Conservation (phyloP, 2,888 invertebrate genomes). For the Acleris holmiana region DNA sequence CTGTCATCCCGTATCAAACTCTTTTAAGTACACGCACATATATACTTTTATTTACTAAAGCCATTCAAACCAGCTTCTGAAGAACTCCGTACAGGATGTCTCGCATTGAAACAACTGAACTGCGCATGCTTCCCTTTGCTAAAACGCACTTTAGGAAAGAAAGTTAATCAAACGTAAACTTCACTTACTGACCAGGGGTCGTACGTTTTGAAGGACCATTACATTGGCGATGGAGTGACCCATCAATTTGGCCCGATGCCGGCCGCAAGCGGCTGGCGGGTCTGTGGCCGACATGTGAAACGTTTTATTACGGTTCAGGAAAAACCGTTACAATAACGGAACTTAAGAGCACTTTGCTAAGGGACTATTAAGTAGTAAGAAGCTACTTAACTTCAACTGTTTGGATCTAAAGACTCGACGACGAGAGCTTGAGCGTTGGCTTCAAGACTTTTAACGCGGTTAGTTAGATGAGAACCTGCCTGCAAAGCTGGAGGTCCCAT, state of each 20-base stretch:
- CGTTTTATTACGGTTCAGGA: constrained; percentile 75
- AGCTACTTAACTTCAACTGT: constrained; percentile 29
- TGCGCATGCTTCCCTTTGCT: constrained; percentile 22
- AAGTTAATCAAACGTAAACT: constrained; percentile 82
- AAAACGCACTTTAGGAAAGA: constrained; percentile 54
- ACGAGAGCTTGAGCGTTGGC: not conserved
- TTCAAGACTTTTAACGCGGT: not conserved
- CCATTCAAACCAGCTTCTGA: too few relatives aligned
- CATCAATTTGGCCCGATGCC: constrained; percentile 81
- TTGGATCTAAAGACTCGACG: constrained; percentile 21
- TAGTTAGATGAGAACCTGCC: too few relatives aligned
- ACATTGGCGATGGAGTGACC: constrained; percentile 80
- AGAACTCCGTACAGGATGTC: not conserved
- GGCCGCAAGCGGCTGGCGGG: constrained; percentile 72
- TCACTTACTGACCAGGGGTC: constrained; percentile 75
- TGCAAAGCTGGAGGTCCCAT: too few relatives aligned
- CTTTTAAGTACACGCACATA: too few relatives aligned
- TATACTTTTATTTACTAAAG: too few relatives aligned
- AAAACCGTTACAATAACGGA: constrained; percentile 76
- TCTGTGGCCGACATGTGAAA: constrained; percentile 77
- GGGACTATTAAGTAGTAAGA: constrained; percentile 37
- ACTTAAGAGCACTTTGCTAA: constrained; percentile 43
- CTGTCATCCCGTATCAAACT: too few relatives aligned
- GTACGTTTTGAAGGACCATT: constrained; percentile 82
- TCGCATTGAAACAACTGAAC: not conserved